A percentile compares a stretch with the other conserved stretches of the same genome.
phyloP scores from a whole-genome alignment of 2,888 invertebrate genomes.

The Isotomurus palustris region DNA sequence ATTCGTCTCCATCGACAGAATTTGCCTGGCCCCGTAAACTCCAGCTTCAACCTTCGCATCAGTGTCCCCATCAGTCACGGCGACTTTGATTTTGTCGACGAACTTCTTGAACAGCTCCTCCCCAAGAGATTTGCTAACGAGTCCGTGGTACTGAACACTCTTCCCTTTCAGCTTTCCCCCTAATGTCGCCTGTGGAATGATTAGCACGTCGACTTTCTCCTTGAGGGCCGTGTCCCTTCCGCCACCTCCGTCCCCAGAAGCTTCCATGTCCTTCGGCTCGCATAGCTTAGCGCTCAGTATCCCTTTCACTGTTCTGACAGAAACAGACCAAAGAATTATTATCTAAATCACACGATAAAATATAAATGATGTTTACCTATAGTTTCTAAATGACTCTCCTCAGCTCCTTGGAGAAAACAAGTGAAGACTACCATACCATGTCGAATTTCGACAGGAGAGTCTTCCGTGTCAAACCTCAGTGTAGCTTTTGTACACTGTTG shows the following conservation, averaged over 20 bases:
- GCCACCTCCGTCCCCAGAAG: conserved; percentile 1
- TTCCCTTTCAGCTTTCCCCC: conserved; percentile 52
- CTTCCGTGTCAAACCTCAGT: conserved; percentile 36
- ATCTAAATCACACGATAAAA: background rate
- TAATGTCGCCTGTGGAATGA: conserved; percentile 53
- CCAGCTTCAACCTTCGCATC: conserved; percentile 48
- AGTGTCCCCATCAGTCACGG: conserved; percentile 10
- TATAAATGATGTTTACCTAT: conserved; percentile 35
- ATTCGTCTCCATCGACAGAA: conserved; percentile 50
- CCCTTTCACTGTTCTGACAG: conserved; percentile 25
- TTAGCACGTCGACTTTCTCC: conserved; percentile 50
- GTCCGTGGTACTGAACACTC: conserved; percentile 52
- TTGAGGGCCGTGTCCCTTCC: conserved; percentile 27
- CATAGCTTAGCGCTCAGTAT: conserved; percentile 34
- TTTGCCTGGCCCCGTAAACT: conserved; percentile 52
- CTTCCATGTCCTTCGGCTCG: conserved; percentile 16
- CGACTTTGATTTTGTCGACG: conserved; percentile 38
- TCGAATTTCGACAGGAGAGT: conserved; percentile 44
- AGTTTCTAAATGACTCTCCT: conserved; percentile 48
- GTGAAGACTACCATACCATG: conserved; percentile 51
- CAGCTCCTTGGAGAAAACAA: conserved; percentile 51
- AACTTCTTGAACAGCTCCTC: conserved; percentile 48
- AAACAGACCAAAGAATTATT: background rate
- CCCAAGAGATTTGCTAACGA: conserved; percentile 51
- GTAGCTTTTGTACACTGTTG: conserved; percentile 37